Percentiles rank a stretch among this genome's conserved stretches.
These are phyloP conservation scores for Bergia sp. DNA, from an alignment of 92 coral and sea anemone genomes.

Conservation along the genomic window DNA sequence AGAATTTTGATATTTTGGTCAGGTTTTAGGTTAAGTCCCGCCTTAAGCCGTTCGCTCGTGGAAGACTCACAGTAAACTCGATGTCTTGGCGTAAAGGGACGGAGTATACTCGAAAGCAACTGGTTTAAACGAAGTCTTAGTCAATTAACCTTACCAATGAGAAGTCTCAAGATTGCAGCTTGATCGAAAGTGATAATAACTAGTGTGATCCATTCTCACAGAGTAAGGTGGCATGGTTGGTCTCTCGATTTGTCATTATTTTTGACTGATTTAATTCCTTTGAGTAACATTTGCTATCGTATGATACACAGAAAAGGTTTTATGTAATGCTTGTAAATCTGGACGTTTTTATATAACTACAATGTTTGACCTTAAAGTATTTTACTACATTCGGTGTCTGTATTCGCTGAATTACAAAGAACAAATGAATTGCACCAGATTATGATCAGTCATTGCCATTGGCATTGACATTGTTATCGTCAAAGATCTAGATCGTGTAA, in stretches of 20 bases:
- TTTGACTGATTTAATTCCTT: conserved; percentile 2
- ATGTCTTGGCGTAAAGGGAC: conserved; percentile 6
- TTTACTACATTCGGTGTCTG: conserved; percentile 5
- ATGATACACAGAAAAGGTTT: conserved; percentile 3
- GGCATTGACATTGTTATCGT: background rate
- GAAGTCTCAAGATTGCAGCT: conserved; percentile 6
- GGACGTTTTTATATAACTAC: conserved; percentile 3
- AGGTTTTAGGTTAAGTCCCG: conserved; percentile 31
- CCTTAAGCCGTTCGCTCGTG: background rate
- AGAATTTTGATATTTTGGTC: conserved; percentile 32
- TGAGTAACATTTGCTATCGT: conserved; percentile 4
- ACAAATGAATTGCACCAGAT: conserved; percentile 4
- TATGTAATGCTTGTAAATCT: conserved; percentile 2
- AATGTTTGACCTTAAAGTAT: conserved; percentile 2
- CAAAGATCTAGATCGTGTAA: conserved; percentile 1
- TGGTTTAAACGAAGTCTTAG: conserved; percentile 4
- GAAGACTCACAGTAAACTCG: conserved; percentile 6
- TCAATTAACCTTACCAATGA: background rate
- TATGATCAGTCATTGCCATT: conserved; percentile 4
- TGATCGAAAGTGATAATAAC: conserved; percentile 3
- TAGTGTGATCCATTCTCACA: background rate
- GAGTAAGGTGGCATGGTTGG: conserved; percentile 7
- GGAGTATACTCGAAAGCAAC: conserved; percentile 6
- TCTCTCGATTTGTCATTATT: conserved; percentile 3
- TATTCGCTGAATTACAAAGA: conserved; percentile 3